phyloP scores from a whole-genome alignment of 1,140 invertebrate genomes.

The Pseudomyrmex sp. region DNA sequence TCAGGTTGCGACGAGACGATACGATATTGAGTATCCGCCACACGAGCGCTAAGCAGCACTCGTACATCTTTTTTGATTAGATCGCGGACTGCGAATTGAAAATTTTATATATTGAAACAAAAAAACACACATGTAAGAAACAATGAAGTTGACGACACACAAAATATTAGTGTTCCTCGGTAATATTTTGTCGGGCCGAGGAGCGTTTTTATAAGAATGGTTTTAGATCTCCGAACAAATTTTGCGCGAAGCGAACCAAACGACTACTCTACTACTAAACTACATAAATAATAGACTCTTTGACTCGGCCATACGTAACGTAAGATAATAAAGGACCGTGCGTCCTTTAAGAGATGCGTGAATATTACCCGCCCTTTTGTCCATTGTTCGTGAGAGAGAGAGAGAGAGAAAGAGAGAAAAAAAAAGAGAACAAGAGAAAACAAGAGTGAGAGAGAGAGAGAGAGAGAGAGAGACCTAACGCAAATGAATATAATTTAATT shows the following conservation, averaged over 20 bases:
- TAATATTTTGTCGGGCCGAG: slow-evolving; percentile 84
- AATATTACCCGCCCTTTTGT: slow-evolving; percentile 73
- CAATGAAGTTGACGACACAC: slow-evolving; percentile 74
- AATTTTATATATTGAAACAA: slow-evolving; percentile 74
- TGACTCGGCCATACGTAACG: slow-evolving; percentile 79
- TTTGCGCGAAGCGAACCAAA: slow-evolving; percentile 77
- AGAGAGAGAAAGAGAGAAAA: slow-evolving; percentile 32
- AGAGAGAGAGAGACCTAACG: slow-evolving; percentile 39
- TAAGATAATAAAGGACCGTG: slow-evolving; percentile 71
- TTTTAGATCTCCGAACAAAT: slow-evolving; percentile 77
- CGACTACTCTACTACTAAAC: slow-evolving; percentile 67
- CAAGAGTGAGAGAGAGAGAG: slow-evolving; percentile 42
- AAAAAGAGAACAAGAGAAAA: slow-evolving; percentile 38
- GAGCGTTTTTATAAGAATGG: slow-evolving; percentile 83
- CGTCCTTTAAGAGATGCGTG: slow-evolving; percentile 64
- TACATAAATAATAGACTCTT: slow-evolving; percentile 73
- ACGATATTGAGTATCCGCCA: slow-evolving; percentile 48
- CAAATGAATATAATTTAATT: slow-evolving; percentile 69
- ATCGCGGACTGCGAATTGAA: slow-evolving; percentile 76
- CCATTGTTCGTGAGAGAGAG: slow-evolving; percentile 62
- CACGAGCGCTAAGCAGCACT: slow-evolving; percentile 34
- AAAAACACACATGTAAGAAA: slow-evolving; percentile 57
- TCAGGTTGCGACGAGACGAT: slow-evolving; percentile 80
- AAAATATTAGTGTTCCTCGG: slow-evolving; percentile 82
- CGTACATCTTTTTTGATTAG: slow-evolving; percentile 73